Conservation (phyloP, 2,888 invertebrate species). For the Harpagoxenus sublaevis region DNA sequence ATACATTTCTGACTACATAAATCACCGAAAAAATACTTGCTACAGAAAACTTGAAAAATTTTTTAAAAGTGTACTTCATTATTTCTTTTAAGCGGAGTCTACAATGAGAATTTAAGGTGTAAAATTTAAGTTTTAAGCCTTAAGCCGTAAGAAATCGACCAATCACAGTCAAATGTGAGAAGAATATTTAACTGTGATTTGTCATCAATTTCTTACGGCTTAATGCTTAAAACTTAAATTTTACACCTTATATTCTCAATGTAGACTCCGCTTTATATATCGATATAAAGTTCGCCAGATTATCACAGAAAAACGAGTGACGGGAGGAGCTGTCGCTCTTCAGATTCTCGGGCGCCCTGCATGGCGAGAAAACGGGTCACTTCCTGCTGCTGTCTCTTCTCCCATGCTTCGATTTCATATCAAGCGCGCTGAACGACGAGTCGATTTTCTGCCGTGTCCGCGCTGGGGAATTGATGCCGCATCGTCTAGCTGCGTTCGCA, state of each 20-base stretch:
- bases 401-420: constrained; percentile 73
- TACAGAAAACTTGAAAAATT: not conserved
- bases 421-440: constrained; percentile 60
- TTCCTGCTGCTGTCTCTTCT: constrained; percentile 67
- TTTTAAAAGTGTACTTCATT: not conserved
- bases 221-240: too few relatives aligned
- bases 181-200: too few relatives aligned
- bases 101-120: too few relatives aligned
- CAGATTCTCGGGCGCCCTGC: constrained; percentile 37
- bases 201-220: too few relatives aligned
- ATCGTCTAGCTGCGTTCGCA: constrained; percentile 75
- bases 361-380: constrained; percentile 73
- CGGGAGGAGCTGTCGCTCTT: constrained; percentile 1
- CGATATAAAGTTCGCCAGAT: constrained; percentile 15
- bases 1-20: not conserved
- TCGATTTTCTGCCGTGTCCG: constrained; percentile 75
- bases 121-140: too few relatives aligned
- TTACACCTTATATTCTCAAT: too few relatives aligned
- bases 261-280: not conserved
- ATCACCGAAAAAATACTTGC: not conserved
- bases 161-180: too few relatives aligned
- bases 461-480: constrained; percentile 57
- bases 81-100: too few relatives aligned
- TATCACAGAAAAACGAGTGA: not conserved
- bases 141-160: too few relatives aligned